Base-by-base conservation (phyloP, 2,797 vertebrate genomes). In the Brachymystax lenok region DNA sequence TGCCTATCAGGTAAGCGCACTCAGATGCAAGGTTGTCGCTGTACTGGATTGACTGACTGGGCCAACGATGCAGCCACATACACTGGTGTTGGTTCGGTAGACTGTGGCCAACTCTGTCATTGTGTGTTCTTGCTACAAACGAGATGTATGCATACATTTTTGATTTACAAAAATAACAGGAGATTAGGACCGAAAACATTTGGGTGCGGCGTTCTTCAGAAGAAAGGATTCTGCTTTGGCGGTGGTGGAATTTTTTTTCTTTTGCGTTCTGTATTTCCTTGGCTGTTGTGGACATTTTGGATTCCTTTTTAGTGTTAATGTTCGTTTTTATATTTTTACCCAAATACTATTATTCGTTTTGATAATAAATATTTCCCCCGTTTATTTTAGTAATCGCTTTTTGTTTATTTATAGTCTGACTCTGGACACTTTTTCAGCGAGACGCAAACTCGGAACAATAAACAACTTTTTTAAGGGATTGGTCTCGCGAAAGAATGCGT, bases 211-310 rank as follows among this genome's bases (percentile, higher is more conserved):
- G 76, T 79, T 73, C 64, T 87, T 81, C 27, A 40, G 54, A 78
- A 80, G 73, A 79, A 87, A 86, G 76, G 74, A 64, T 75, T 77
- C 84, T 77, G 74, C 85, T 80, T 80, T 70, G 76, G 74, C 86
- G 85, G 87, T 90, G 88, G 90, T 78, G 71, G 84, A 86, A 86
- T 89, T 91, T 82, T 84, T 80, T 86, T 90, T 90, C 80, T 40
- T 46, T 83, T 80, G 74, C 52, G 79, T 90, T 91, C 91, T 92
- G 90, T 89, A 91, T 94, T 92, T 91, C 84, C 90, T 92, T 83
- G 85, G 59, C 71, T 85, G 85, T 82, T 91, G 92, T 90, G 90
- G 92, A 94, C 90, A 91, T 94, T 90, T 92, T 94, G 91, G 88
- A 89, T 92, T 89, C 87, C 73, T 81, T 73, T 10, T 46, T 46